Evolutionary conservation across 2,113 vertebrate genomes (phyloP).

Genomic region (Antennarius striatus): DNA sequence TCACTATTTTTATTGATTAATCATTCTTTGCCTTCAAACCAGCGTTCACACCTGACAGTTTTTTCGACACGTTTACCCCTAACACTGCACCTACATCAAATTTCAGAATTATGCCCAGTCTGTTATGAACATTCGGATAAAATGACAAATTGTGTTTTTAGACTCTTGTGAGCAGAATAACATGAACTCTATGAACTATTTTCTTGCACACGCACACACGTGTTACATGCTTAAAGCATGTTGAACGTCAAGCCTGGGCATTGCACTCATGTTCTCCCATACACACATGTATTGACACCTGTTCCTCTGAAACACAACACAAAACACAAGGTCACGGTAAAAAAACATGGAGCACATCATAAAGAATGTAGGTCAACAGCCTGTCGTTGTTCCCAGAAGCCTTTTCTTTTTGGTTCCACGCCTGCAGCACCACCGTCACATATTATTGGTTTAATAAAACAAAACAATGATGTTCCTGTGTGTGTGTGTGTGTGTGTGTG

Average conservation of each 20-base stretch:
- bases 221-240: not conserved
- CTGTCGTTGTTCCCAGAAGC: not conserved
- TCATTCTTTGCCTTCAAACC: too few relatives aligned
- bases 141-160: too few relatives aligned
- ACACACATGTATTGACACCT: not conserved
- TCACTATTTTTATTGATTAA: too few relatives aligned
- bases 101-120: too few relatives aligned
- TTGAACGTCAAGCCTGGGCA: conserved; percentile 3
- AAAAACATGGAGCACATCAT: not conserved
- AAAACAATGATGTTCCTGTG: too few relatives aligned
- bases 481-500: conserved; percentile 12
- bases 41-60: too few relatives aligned
- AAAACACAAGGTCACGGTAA: too few relatives aligned
- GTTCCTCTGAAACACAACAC: not conserved
- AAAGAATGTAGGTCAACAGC: conserved; percentile 1
- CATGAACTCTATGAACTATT: too few relatives aligned
- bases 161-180: too few relatives aligned
- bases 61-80: too few relatives aligned
- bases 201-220: not conserved
- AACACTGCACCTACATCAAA: too few relatives aligned
- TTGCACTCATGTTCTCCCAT: not conserved
- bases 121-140: too few relatives aligned
- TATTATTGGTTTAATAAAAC: not conserved
- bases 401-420: not conserved
- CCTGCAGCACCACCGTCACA: not conserved